Evolutionary conservation across 2,113 vertebrate species (phyloP).

Genomic region (Thomomys bottae): DNA sequence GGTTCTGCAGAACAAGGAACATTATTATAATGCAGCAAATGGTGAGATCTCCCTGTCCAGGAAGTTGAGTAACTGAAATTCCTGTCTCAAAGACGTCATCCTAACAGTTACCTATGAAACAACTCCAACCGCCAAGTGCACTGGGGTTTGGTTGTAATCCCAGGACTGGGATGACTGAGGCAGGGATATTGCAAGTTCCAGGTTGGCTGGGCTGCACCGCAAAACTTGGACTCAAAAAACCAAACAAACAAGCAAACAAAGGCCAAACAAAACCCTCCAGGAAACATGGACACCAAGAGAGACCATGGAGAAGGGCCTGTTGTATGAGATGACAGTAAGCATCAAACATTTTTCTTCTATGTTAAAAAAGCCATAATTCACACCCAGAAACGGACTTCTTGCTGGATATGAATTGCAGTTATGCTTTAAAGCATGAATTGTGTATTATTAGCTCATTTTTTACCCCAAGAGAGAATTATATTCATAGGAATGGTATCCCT

Average conservation of each 20-base stretch:
- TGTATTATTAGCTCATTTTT: not conserved
- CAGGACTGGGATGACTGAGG: too few species aligned
- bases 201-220: too few species aligned
- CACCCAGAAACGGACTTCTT: not conserved
- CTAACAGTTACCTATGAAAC: not conserved
- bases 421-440: conserved; percentile 24
- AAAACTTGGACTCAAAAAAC: too few species aligned
- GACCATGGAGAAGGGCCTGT: not conserved
- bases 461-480: not conserved
- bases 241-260: too few species aligned
- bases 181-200: too few species aligned
- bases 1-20: not conserved
- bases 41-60: not conserved
- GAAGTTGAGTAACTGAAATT: conserved; percentile 7
- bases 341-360: not conserved
- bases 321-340: not conserved
- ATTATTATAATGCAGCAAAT: not conserved
- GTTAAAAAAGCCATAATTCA: not conserved
- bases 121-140: not conserved
- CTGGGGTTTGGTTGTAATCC: too few species aligned
- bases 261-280: too few species aligned
- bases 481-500: not conserved
- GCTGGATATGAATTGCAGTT: conserved; percentile 10
- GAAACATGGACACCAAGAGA: too few species aligned
- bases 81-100: not conserved